Evolutionary conservation across 2,797 vertebrate species (phyloP), one percentile per base, ranked within the genome.

Genomic region (Acipenser transmontanus): DNA sequence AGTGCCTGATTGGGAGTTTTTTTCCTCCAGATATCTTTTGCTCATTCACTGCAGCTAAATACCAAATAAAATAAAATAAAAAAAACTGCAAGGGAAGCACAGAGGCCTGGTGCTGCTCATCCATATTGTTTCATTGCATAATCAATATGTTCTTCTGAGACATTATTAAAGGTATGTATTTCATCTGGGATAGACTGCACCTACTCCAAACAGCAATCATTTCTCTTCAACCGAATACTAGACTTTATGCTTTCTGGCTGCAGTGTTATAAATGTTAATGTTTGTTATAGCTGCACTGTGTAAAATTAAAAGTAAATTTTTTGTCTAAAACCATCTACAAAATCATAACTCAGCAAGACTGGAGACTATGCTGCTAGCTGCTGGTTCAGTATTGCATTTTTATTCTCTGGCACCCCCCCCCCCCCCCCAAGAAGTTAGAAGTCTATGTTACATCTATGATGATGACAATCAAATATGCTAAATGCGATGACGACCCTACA

Each of bases 201-300:
- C 52, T 54, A n/a, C 8, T 54, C 52, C 52, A 9, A 54, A 9
- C 54, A 34, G 47, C 7, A 8, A 47, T 66, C 66, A 71, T 71
- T 59, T n/a, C 49, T 71, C 70, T 65, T 71, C 34, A 63, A 62
- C 63, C 9, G 66, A 64, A 65, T 59, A 54, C 68, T 52, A 47
- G 61, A 54, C 61, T 62, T 61, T 57, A 51, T 48, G 47, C 59
- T 34, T 49, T 34, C 13, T n/a, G 9, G 67, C 61, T 20, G 67
- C 63, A 52, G 49, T 12, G 49, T 69, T 64, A 65, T 69, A 69
- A 69, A 69, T 69, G 63, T 65, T 69, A 69, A 69, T 65, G 68
- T 69, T 62, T 62, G 9, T 54, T 69, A 56, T 60, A 69, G 68
- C 57, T 63, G 60, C 56, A 50, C 47, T 65, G 68, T 65, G 68